Percentiles rank a stretch among this genome's conserved stretches.
These are phyloP conservation scores for Taenioides sp. DNA, from an alignment of 2,797 vertebrate species.

Conservation along the genomic window DNA sequence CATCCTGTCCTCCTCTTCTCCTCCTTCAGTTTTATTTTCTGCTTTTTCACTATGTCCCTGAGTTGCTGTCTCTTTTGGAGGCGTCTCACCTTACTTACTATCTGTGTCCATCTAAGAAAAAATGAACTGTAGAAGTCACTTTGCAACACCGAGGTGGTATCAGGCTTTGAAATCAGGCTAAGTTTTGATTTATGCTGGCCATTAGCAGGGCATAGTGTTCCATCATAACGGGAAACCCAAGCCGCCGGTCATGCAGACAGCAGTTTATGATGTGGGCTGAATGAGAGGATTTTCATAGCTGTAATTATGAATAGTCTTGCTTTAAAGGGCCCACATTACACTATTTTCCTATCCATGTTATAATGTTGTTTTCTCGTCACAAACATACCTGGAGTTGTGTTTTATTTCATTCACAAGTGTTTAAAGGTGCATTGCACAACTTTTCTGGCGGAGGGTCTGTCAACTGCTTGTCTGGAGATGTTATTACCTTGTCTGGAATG, in stretches of 20 bases:
- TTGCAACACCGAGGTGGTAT: conserved; percentile 53
- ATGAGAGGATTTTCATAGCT: conserved; percentile 58
- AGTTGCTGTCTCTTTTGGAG: conserved; percentile 9
- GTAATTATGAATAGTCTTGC: conserved; percentile 56
- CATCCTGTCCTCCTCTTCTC: conserved; percentile 7
- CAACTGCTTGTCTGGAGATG: too few relatives aligned
- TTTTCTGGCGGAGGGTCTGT: too few relatives aligned
- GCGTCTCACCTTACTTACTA: conserved; percentile 65
- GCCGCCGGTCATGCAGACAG: conserved; percentile 46
- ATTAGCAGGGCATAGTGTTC: conserved; percentile 71
- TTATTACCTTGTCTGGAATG: too few relatives aligned
- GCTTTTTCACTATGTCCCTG: conserved; percentile 14
- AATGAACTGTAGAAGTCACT: conserved; percentile 62
- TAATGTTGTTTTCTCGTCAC: too few relatives aligned
- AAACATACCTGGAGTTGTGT: too few relatives aligned
- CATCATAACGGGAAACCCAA: conserved; percentile 65
- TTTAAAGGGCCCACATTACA: background rate
- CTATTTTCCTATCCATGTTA: too few relatives aligned
- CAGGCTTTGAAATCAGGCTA: conserved; percentile 26
- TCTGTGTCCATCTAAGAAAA: conserved; percentile 34
- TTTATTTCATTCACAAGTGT: too few relatives aligned
- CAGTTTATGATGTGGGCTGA: conserved; percentile 64
- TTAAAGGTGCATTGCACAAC: too few relatives aligned
- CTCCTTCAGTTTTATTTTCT: conserved; percentile 37
- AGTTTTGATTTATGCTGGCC: conserved; percentile 68